These are phyloP conservation scores for Alethe diademata DNA, from an alignment of 2,113 vertebrate species.

Conservation along the genomic window DNA sequence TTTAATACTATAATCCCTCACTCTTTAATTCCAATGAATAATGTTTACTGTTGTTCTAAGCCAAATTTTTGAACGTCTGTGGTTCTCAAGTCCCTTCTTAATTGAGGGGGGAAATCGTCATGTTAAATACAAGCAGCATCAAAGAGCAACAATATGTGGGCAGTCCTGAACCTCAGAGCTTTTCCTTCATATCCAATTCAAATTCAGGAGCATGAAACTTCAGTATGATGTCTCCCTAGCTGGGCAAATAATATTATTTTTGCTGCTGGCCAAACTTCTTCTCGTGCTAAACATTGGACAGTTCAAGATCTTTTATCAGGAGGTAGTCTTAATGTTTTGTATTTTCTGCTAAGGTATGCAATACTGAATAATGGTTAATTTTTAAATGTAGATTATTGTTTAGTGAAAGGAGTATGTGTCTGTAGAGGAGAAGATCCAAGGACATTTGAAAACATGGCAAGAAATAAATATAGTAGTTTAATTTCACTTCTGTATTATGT, in stretches of 20 bases:
- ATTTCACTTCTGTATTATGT: background rate
- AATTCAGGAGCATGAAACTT: background rate
- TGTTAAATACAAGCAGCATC: background rate
- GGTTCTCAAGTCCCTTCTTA: background rate
- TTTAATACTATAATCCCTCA: background rate
- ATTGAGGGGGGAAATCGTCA: rapidly evolving
- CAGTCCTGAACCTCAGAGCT: background rate
- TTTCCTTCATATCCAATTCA: background rate
- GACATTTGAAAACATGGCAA: background rate
- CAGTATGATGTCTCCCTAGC: background rate
- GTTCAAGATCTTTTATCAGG: background rate
- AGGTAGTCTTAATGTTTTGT: background rate
- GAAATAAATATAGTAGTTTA: background rate
- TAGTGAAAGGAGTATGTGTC: background rate
- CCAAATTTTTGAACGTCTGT: background rate
- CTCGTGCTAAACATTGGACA: background rate
- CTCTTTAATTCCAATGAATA: background rate
- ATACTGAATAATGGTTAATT: background rate
- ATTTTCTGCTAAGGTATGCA: background rate
- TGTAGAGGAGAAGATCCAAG: background rate
- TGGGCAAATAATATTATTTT: background rate
- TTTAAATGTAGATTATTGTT: background rate
- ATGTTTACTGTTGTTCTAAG: background rate
- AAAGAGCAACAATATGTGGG: background rate
- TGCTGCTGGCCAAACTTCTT: background rate